Base-by-base conservation (phyloP, 1,140 invertebrate species). In the Drosophila baimaii region DNA sequence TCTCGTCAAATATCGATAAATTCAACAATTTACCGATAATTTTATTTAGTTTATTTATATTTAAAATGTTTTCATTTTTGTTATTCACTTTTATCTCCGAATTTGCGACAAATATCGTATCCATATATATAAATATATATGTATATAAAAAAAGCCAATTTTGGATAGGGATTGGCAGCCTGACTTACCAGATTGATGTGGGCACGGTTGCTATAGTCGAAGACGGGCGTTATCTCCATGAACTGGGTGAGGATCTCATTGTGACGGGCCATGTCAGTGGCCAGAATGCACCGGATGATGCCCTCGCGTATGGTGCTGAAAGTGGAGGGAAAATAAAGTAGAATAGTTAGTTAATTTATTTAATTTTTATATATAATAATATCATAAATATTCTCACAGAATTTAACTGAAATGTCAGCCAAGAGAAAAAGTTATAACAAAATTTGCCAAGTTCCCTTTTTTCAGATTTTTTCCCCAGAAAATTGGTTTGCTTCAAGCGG, bases 181-280 rank as follows among this genome's bases (percentile, higher is more conserved):
- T 6, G 91, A 19, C 94, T 95, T 93, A 97, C 96, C 93, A 96
- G 91, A 93, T 96, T 96, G 74, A 96, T 94, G 92, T 97, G 96
- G 61, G 95, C 93, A 90, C 95, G 95, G 92, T 95, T 96, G 56
- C 92, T 92, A 77, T 95, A 96, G 92, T 97, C 95, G 91, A 97
- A 97, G 57, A 94, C 93, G n/a, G 94, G 94, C 15, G 94, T 93
- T 43, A 94, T 93, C 73, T 96, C 95, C 52, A 94, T 94, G 85
- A 97, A 97, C 81, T 96, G 95, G 33, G 94, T 94, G 41, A 97
- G 93, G 76, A 97, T 97, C 92, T 97, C 96, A 93, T 97, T 97
- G 92, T 97, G 96, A 64, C 96, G 94, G 2, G 96, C 96, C 97
- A 97, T 97, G 91, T 97, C 97, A 15, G 96, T 97, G 5, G 96